A percentile compares a stretch with the other conserved stretches of the same genome.
Conservation (phyloP, 2,888 invertebrate genomes). For the Chrysolina haemoptera region DNA sequence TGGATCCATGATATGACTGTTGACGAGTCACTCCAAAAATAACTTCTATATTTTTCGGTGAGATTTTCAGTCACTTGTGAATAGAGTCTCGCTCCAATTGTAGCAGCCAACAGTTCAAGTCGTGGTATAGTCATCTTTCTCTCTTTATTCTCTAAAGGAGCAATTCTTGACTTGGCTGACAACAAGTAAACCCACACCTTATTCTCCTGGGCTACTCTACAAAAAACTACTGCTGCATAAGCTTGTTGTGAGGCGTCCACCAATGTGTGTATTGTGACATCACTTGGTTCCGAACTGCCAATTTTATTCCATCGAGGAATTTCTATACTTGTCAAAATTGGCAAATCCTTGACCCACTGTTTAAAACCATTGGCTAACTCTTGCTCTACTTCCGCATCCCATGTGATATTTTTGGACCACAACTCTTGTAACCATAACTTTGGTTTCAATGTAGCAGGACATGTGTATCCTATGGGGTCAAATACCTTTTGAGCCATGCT, state of each 20-base stretch:
- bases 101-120: slow-evolving; percentile 40
- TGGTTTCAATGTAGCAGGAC: slow-evolving; percentile 40
- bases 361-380: slow-evolving; percentile 8
- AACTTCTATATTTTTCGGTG: slow-evolving; percentile 22
- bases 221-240: slow-evolving; percentile 22
- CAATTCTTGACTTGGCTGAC: slow-evolving; percentile 34
- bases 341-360: slow-evolving; percentile 24
- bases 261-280: slow-evolving; percentile 20
- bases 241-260: slow-evolving; percentile 24
- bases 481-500: slow-evolving; percentile 41
- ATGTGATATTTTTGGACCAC: slow-evolving; percentile 33
- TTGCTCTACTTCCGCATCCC: slow-evolving; percentile 24
- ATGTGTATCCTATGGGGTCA: slow-evolving; percentile 42
- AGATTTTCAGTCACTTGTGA: slow-evolving; percentile 33
- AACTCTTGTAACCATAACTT: slow-evolving; percentile 42
- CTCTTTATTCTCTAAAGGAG: slow-evolving; percentile 20
- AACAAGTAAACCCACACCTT: slow-evolving; percentile 33
- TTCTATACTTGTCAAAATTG: slow-evolving; percentile 18
- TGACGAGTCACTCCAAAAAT: slow-evolving; percentile 56
- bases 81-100: slow-evolving; percentile 49
- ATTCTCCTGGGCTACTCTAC: slow-evolving; percentile 9
- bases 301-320: slow-evolving; percentile 29
- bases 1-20: slow-evolving; percentile 56
- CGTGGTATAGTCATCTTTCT: slow-evolving; percentile 43
- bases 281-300: slow-evolving; percentile 21